A percentile compares a stretch with the other conserved stretches of the same genome.
Conservation (phyloP, 2,797 vertebrate species). For the Hypotaenidia okinawae region DNA sequence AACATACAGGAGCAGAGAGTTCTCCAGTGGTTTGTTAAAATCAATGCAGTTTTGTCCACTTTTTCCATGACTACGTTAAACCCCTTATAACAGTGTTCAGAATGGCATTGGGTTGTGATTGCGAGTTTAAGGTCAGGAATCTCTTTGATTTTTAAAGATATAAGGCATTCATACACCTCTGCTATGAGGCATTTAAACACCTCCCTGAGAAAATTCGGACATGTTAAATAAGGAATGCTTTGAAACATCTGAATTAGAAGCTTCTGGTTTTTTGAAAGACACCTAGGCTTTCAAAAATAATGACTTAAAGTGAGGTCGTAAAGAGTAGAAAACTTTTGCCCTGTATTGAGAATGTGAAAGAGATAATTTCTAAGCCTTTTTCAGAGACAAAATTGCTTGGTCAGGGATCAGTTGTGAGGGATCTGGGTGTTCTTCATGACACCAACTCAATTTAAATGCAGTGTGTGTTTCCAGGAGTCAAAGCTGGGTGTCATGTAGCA, state of each 20-base stretch:
- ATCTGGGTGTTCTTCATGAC: neutral
- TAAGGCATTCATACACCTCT: accelerated
- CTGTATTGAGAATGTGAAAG: neutral
- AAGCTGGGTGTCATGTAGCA: neutral
- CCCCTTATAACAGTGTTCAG: neutral
- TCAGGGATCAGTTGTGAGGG: neutral
- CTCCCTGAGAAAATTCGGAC: neutral
- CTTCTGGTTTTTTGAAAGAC: neutral
- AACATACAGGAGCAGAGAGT: accelerated
- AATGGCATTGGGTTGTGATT: neutral
- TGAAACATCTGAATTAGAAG: neutral
- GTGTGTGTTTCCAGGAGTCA: neutral
- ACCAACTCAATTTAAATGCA: neutral
- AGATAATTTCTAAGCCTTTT: neutral
- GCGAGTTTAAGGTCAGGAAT: neutral
- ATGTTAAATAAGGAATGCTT: neutral
- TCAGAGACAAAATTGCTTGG: neutral
- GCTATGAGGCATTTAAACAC: neutral
- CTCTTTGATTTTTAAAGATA: neutral
- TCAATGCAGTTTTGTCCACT: neutral
- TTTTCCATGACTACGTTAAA: neutral
- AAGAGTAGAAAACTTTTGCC: neutral
- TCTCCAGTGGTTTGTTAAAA: neutral
- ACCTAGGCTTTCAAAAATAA: neutral
- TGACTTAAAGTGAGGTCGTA: neutral